These are phyloP conservation scores for Arenaria interpres DNA, from an alignment of 2,113 vertebrate species.

Conservation along the genomic window DNA sequence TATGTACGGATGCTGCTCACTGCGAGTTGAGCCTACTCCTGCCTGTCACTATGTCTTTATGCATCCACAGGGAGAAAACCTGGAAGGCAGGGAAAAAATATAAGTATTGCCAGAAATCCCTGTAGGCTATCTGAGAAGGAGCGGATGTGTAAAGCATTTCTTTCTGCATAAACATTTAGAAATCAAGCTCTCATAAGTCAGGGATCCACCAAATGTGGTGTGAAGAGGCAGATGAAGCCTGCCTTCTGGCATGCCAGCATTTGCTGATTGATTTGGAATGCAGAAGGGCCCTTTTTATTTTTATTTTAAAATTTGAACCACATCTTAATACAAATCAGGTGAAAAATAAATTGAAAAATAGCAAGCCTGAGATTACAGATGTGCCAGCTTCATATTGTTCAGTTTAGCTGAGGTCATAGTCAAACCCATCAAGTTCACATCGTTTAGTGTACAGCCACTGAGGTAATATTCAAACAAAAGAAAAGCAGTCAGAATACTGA, in stretches of 20 bases:
- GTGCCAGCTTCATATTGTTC: constrained; percentile 32
- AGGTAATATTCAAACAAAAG: constrained; percentile 58
- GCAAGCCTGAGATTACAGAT: constrained; percentile 48
- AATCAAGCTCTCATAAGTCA: constrained; percentile 62
- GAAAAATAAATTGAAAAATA: constrained; percentile 62
- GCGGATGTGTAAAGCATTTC: constrained; percentile 61
- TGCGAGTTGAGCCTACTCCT: not conserved
- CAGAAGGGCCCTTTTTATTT: constrained; percentile 38
- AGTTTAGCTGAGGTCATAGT: constrained; percentile 46
- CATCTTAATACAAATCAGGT: constrained; percentile 63
- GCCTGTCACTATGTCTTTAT: constrained; percentile 58
- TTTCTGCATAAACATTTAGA: constrained; percentile 62
- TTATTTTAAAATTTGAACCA: constrained; percentile 57
- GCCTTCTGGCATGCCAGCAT: constrained; percentile 44
- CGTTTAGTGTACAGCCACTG: constrained; percentile 9
- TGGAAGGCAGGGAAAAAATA: not conserved
- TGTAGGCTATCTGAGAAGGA: constrained; percentile 36
- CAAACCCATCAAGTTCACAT: constrained; percentile 44
- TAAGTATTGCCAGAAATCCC: constrained; percentile 31
- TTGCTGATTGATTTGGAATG: constrained; percentile 33
- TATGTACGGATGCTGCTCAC: not conserved
- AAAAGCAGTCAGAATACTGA: constrained; percentile 47
- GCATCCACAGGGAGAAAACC: constrained; percentile 34
- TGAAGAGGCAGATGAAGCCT: constrained; percentile 60
- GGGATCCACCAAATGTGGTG: constrained; percentile 58